Conservation (phyloP, 2,888 invertebrate species). For the Scaptodrosophila latifasciaeformis region DNA sequence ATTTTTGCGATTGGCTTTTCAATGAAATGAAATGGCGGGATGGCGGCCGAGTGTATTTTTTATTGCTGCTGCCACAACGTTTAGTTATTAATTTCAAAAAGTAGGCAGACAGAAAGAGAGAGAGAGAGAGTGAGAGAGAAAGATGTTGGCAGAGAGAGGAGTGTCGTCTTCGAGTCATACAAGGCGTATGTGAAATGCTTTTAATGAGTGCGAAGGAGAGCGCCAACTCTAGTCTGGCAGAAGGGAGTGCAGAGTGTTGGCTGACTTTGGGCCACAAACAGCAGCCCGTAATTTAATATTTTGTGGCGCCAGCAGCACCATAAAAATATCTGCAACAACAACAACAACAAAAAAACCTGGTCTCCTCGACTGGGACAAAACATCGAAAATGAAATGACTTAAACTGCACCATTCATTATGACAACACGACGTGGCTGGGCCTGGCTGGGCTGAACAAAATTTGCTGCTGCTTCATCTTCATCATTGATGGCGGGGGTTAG, state of each 20-base stretch:
- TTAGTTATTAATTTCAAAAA: conserved; percentile 51
- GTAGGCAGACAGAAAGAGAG: no score
- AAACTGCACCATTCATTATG: conserved; percentile 73
- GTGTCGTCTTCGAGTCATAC: no score
- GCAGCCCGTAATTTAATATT: conserved; percentile 73
- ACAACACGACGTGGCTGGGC: conserved; percentile 64
- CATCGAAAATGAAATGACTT: conserved; percentile 72
- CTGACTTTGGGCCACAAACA: conserved; percentile 35
- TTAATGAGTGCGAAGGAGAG: neutral
- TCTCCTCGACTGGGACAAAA: conserved; percentile 23
- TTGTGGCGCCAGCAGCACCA: conserved; percentile 73
- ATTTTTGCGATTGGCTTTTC: conserved; percentile 38
- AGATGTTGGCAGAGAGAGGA: no score
- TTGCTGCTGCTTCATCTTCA: conserved; percentile 63
- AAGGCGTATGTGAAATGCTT: conserved; percentile 57
- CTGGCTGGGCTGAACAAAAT: conserved; percentile 35
- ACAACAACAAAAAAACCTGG: conserved; percentile 32
- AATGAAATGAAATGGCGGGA: no score
- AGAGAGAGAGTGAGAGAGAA: no score
- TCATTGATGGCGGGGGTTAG: conserved; percentile 26
- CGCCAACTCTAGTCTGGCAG: conserved; percentile 2
- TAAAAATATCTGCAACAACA: conserved; percentile 69
- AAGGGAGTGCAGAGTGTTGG: conserved; percentile 4
- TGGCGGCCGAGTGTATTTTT: conserved; percentile 30
- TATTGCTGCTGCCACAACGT: conserved; percentile 28